phyloP scores from a whole-genome alignment of 64 coral and sea anemone genomes.

The Actinia tenebrosa region DNA sequence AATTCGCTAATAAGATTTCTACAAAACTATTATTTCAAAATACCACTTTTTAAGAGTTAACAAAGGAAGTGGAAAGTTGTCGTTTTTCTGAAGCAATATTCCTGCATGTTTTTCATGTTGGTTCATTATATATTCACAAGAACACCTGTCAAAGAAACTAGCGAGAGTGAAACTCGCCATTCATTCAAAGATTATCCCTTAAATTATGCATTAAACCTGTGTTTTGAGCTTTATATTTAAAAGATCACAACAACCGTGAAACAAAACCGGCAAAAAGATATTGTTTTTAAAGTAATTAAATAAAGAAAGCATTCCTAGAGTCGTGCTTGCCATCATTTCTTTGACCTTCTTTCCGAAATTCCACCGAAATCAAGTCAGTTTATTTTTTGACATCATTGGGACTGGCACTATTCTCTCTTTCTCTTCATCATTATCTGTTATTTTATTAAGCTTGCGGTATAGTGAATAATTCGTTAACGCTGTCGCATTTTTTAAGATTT shows the following conservation, averaged over 20 bases:
- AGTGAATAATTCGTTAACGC: neutral
- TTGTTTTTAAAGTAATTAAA: neutral
- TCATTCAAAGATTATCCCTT: neutral
- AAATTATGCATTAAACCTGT: conserved; percentile 1
- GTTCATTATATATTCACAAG: neutral
- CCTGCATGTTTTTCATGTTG: too few relatives aligned
- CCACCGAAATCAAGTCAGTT: neutral
- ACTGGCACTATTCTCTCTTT: neutral
- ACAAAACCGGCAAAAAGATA: neutral
- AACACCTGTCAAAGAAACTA: neutral
- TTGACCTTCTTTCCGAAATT: neutral
- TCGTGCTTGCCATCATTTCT: neutral
- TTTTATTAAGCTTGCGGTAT: neutral
- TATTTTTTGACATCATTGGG: neutral
- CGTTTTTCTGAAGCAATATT: neutral
- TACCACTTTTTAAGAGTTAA: too few relatives aligned
- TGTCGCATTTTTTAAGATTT: neutral
- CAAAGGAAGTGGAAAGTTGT: too few relatives aligned
- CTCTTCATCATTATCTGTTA: neutral
- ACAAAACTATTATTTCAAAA: too few relatives aligned
- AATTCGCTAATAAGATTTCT: too few relatives aligned
- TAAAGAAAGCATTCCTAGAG: neutral
- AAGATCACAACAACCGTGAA: neutral
- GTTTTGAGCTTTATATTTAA: neutral
- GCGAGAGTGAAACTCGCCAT: neutral